Evolutionary conservation across 2,113 vertebrate genomes (phyloP), one percentile per base, ranked within the genome.

Genomic region (Pseudonaja textilis): DNA sequence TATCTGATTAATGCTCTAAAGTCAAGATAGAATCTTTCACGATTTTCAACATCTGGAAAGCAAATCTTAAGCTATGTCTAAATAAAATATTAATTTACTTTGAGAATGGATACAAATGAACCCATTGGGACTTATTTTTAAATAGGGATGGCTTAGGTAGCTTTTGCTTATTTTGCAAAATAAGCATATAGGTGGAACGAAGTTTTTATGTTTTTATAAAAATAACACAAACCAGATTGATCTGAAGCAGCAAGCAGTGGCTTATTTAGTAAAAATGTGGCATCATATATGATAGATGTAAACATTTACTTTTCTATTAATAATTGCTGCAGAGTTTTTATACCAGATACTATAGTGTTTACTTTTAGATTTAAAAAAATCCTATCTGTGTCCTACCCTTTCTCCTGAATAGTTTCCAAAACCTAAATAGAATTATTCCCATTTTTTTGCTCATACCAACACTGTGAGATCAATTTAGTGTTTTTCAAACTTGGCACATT

Each of bases 271-370:
- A 47, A 90, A 90, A 52, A 90, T 50, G 1, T 64, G 26, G 9
- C 59, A 18, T 59, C 14, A 64, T n/a, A 52, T 69, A 52, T 54
- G 8, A 22, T 26, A 61, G n/a, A n/a, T 16, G 1, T 90, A 69
- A 90, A 52, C 10, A 47, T 74, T 11, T 39, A 64, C 2, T 10
- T 47, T 94, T 93, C 93, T 86, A 91, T 74, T 26, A 20, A 89
- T 0, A 14, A 91, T 69, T 29, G 39, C 91, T 9, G 69, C 34
- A 90, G 42, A 92, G 69, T 18, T 55, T 89, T 89, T 14, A 88
- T 11, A n/a, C 12, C 57, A 64, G 18, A 23, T n/a, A 88, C 39
- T 81, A 42, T 39, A 20, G 34, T 39, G 29, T 57, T 89, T 89
- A 54, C 4, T 34, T 34, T 39, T 34, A 39, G 87, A 25, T 34